These are phyloP conservation scores for Athripsodes cinereus DNA, from an alignment of 2,888 invertebrate species.

Conservation along the genomic window DNA sequence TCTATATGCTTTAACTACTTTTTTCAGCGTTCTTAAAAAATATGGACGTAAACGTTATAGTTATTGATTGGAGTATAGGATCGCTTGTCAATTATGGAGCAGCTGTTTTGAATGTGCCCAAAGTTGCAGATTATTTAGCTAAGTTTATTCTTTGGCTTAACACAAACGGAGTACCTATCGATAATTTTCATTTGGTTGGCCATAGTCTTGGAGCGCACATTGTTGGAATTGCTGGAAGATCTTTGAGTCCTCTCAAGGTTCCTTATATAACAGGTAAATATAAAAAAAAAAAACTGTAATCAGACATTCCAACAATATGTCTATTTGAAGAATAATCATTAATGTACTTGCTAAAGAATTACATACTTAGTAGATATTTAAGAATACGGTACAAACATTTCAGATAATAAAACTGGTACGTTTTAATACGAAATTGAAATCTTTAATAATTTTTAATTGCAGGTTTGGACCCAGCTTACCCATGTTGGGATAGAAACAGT, in stretches of 20 bases:
- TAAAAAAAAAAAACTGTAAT: too few species aligned
- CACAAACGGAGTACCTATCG: neutral
- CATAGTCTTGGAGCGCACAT: constrained; percentile 16
- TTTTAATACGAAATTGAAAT: too few species aligned
- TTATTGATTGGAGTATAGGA: constrained; percentile 18
- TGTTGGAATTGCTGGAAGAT: constrained; percentile 4
- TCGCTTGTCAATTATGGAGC: constrained; percentile 16
- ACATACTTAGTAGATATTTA: too few species aligned
- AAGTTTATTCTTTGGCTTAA: constrained; percentile 20
- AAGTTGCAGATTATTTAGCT: constrained; percentile 8
- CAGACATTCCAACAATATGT: too few species aligned
- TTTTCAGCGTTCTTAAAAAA: neutral
- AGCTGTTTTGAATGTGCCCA: constrained; percentile 14
- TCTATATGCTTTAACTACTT: neutral
- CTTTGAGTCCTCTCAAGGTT: constrained; percentile 1
- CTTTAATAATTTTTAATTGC: constrained; percentile 7
- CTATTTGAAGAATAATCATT: too few species aligned
- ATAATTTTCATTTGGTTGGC: constrained; percentile 13
- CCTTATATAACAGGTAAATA: constrained; percentile 11
- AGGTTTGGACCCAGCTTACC: constrained; percentile 22
- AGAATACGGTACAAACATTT: too few species aligned
- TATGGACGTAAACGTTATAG: constrained; percentile 20
- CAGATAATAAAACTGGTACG: too few species aligned
- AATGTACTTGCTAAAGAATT: too few species aligned
- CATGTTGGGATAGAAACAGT: constrained; percentile 17